Percentiles rank a stretch among this genome's conserved stretches.
Evolutionary conservation across 2,888 invertebrate genomes (phyloP).

Genomic region (Slavum lentiscoides): DNA sequence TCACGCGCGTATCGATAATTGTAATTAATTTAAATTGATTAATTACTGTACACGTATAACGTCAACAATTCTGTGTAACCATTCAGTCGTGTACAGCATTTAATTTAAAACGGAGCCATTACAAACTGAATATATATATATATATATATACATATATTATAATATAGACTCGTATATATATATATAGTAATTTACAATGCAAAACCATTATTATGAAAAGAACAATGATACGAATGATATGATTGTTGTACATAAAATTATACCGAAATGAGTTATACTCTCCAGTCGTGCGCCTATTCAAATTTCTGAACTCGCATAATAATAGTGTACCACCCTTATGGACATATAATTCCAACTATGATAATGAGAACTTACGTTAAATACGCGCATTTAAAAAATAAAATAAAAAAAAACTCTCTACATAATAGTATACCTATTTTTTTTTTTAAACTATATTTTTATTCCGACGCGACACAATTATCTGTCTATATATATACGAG

Average conservation of each 20-base stretch:
- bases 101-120: slow-evolving; percentile 1
- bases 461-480: no score
- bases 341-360: background rate
- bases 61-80: background rate
- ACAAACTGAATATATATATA: background rate
- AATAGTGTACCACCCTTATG: background rate
- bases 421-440: no score
- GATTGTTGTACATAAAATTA: background rate
- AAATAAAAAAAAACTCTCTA: no score
- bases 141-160: no score
- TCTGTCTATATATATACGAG: no score
- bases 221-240: background rate
- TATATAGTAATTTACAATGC: background rate
- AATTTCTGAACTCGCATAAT: background rate
- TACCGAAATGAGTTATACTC: background rate
- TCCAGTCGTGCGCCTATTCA: background rate
- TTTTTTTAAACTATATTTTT: no score
- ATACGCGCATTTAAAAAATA: no score
- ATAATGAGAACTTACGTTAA: background rate
- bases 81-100: background rate
- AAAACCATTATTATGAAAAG: background rate
- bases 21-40: no score
- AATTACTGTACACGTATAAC: no score
- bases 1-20: no score
- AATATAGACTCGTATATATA: no score